These are phyloP conservation scores for Acrocephalus kingi DNA, from an alignment of 2,113 vertebrate species.

Conservation along the genomic window DNA sequence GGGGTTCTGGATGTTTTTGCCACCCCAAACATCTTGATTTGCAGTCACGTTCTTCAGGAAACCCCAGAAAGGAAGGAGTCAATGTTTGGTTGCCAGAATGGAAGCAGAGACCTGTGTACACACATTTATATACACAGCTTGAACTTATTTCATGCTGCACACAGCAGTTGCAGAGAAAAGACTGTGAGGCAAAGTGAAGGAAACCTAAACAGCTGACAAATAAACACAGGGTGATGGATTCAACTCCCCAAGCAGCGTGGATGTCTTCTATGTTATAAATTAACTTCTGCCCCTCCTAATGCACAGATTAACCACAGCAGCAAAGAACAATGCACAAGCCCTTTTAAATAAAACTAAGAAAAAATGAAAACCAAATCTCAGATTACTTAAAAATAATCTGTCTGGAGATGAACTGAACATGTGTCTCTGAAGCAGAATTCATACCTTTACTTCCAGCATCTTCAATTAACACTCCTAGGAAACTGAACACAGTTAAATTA, in stretches of 20 bases:
- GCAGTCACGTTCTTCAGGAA: not conserved
- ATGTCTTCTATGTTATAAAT: not conserved
- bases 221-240: conserved; percentile 23
- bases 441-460: not conserved
- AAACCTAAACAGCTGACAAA: conserved; percentile 51
- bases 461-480: conserved; percentile 12
- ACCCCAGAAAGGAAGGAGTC: not conserved
- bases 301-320: not conserved
- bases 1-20: not conserved
- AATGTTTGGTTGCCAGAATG: not conserved
- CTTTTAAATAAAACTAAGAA: not conserved
- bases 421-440: not conserved
- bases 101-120: not conserved
- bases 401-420: not conserved
- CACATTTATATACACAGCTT: not conserved
- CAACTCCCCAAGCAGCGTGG: not conserved
- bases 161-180: not conserved
- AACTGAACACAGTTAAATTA: not conserved
- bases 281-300: not conserved
- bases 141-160: conserved; percentile 10
- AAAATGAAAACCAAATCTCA: not conserved
- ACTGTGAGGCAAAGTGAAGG: not conserved
- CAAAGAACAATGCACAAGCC: not conserved
- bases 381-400: not conserved
- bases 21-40: not conserved